Base-by-base conservation (phyloP, 2,797 vertebrate species). In the Manis javanica region DNA sequence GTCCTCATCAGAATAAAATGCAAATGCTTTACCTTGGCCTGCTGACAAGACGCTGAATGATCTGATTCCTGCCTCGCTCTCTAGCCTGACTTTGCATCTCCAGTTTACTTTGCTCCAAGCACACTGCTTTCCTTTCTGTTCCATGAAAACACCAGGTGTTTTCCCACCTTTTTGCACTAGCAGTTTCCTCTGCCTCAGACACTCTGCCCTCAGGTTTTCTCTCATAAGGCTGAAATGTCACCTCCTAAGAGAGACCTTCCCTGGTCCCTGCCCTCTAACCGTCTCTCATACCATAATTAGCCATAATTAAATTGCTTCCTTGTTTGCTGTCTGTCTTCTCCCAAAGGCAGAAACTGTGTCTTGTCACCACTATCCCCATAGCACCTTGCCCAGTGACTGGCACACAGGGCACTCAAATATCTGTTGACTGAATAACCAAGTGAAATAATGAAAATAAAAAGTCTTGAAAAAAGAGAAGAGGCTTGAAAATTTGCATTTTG, bases 21-120 rank as follows among this genome's bases (percentile, higher is more conserved):
- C 24, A 74, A 19, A 39, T 51, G 24, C 49, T 74, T 66, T 59
- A n/a, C 75, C 34, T 1, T 10, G 46, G 23, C 55, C 64, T 61
- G 26, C 24, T 14, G 2, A 9, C 53, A 19, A 61, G 53, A 6
- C n/a, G n/a, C 61, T 9, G 1, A 0, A 1, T 19, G 2, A 49
- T 92, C 49, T 31, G 13, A 78, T n/a, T 66, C 53, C 51, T 79
- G 5, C 46, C 24, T 10, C n/a, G 39, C 39, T 90, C 69, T 77
- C 49, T 31, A 82, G 49, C 31, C 66, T 87, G 55, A 37, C 10
- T 1, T 3, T 57, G 87, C 23, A 14, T 21, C 53, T 42, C 55
- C 37, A 53, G 46, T 46, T 37, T 31, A 74, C 24, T 31, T 37
- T 46, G 46, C 64, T 64, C 37, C 31, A 59, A 49, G 39, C 37